These are phyloP conservation scores for Andrena cerasifolii DNA, from an alignment of 1,140 invertebrate genomes.

Conservation along the genomic window DNA sequence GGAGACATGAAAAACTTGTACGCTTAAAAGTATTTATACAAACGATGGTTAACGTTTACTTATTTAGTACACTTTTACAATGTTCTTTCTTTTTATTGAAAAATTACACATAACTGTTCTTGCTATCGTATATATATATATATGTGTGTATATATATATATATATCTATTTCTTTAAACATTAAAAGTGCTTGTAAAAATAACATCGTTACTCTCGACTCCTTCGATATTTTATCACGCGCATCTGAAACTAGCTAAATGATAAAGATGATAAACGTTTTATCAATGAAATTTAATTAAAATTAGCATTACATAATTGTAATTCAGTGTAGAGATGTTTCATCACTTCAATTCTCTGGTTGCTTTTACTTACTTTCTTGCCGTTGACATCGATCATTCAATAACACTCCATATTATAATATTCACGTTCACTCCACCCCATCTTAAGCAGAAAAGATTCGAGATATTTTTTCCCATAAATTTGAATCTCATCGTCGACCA, in stretches of 20 bases:
- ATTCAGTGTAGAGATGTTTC: slow-evolving; percentile 19
- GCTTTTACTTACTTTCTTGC: slow-evolving; percentile 38
- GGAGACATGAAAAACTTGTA: slow-evolving; percentile 19
- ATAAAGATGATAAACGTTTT: slow-evolving; percentile 24
- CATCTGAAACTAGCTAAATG: slow-evolving; percentile 45
- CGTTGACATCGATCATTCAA: not conserved
- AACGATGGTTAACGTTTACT: slow-evolving; percentile 17
- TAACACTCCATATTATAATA: slow-evolving; percentile 11
- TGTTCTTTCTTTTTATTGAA: slow-evolving; percentile 13
- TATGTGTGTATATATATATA: slow-evolving; percentile 20
- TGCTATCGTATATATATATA: slow-evolving; percentile 4
- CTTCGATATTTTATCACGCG: slow-evolving; percentile 30
- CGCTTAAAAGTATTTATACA: slow-evolving; percentile 37
- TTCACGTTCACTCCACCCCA: slow-evolving; percentile 30
- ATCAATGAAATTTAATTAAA: slow-evolving; percentile 28
- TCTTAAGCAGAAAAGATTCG: not conserved
- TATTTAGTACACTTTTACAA: slow-evolving; percentile 30
- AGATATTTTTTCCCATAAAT: not conserved
- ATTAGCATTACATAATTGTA: slow-evolving; percentile 16
- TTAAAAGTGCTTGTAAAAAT: slow-evolving; percentile 53
- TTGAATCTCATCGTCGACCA: not conserved
- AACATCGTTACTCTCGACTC: slow-evolving; percentile 39
- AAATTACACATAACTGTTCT: slow-evolving; percentile 38
- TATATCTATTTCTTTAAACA: slow-evolving; percentile 30
- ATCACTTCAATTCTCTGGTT: slow-evolving; percentile 12